Evolutionary conservation across 92 coral and sea anemone genomes (phyloP), one percentile per base, ranked within the genome.

Genomic region (Metridium senile): DNA sequence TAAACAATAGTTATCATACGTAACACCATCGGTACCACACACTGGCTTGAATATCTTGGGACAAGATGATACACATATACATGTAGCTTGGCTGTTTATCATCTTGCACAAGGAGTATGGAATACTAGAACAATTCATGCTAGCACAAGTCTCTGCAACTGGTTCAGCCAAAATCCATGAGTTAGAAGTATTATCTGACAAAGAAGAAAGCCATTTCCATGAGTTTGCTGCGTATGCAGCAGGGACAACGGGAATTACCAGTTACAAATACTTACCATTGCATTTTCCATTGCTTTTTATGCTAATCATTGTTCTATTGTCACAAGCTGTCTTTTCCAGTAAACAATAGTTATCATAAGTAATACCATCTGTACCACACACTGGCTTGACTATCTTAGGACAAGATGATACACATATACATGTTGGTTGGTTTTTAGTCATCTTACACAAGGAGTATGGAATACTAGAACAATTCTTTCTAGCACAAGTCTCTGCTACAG

Each of bases 11-110:
- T 72, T 72, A 30, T 30, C 34, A 59, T 74, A 74, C n/a, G 68
- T 62, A 16, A 28, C 33, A 11, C 43, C 58, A 59, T 74, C 79
- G 8, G 69, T 53, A 9, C 79, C 79, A 74, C 69, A 74, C 6
- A 74, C 79, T 33, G 58, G 79, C 26, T 74, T 74, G 33, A 16
- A 10, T 23, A 62, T 58, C 1, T 31, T 43, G 33, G 80, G 31
- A 62, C 88, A 84, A 21, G 56, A 34, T 57, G 73, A 1, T 30
- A 19, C 1, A 30, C 88, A 84, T 18, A 63, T 58, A 39, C 83
- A 84, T 21, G 88, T 84, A 9, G 88, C 69, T 34, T 56, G 61
- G 26, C 56, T 46, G 34, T 84, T 33, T 30, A 77, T 83, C 23
- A 52, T 76, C 46, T 84, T 74, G 65, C 83, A 84, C 4, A 28